Conservation (phyloP, 2,113 vertebrate genomes). For the Saccopteryx leptura region DNA sequence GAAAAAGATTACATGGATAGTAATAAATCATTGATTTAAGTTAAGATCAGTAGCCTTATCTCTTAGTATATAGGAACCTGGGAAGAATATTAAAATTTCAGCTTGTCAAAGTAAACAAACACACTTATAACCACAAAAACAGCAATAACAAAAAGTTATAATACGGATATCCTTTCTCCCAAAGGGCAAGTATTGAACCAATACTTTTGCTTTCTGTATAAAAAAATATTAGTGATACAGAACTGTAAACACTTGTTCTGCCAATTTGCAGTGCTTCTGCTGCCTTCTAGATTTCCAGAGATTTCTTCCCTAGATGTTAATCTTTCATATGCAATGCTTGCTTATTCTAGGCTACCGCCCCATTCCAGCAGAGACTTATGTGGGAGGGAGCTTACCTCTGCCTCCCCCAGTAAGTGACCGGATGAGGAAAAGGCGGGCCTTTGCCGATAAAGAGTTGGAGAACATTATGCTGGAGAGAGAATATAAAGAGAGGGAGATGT, state of each 20-base stretch:
- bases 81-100: constrained; percentile 56
- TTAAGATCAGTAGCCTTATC: constrained; percentile 50
- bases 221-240: not conserved
- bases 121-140: not conserved
- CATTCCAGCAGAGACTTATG: constrained; percentile 93
- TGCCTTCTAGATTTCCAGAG: not conserved
- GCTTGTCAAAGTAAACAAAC: constrained; percentile 44
- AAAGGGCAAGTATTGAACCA: not conserved
- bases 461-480: constrained; percentile 99
- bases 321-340: constrained; percentile 69
- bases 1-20: constrained; percentile 73
- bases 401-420: constrained; percentile 97
- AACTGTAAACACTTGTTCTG: not conserved
- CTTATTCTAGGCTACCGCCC: constrained; percentile 95
- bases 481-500: constrained; percentile 97
- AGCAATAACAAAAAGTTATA: not conserved
- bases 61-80: not conserved
- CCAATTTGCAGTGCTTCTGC: not conserved
- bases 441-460: constrained; percentile 99
- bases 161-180: not conserved
- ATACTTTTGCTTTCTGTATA: constrained; percentile 48
- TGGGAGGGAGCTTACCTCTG: constrained; percentile 91
- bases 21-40: constrained; percentile 60
- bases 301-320: constrained; percentile 59
- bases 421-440: constrained; percentile 98